Evolutionary conservation across 2,797 vertebrate genomes (phyloP), one percentile per base, ranked within the genome.

Genomic region (Takifugu ocellatus): DNA sequence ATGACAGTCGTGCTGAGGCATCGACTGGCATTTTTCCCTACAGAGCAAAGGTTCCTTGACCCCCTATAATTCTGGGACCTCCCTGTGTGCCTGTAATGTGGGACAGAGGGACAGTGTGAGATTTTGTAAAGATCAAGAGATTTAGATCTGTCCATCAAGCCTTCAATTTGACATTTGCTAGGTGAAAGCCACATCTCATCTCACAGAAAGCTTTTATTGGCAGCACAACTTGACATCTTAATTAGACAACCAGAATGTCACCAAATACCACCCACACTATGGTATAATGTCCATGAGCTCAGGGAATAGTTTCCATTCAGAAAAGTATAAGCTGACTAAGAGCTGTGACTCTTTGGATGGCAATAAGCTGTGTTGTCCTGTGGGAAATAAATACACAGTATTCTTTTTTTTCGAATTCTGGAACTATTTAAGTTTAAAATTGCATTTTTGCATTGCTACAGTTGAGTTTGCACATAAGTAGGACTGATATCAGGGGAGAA

Each of bases 211-310:
- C 62, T 47, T 17, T 29, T n/a, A 5, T 2, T 49, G 16, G 59
- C 49, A 49, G 66, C 47, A 56, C 12, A 64, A 58, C 54, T 50
- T 50, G 61, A 62, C 54, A 70, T 68, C 61, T 65, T 63, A 50
- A 39, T 25, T 24, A 45, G 68, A 72, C 44, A n/a, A 64, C 26
- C 15, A n/a, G 62, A 72, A 66, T 64, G 61, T 70, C 76, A 61
- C 50, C 42, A 59, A 52, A 72, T 57, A 51, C 15, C 51, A 36
- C 24, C 26, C 6, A 49, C 49, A 43, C 51, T n/a, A 5, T 5
- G 31, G 26, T 1, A n/a, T 42, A 52, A 10, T 25, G 17, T 16
- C 6, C 39, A n/a, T 43, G 10, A n/a, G 39, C 6, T 6, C 6
- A 16, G 10, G 9, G 42, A 14, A 4, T 43, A 6, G 27, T 29